Percentiles rank a stretch among this genome's conserved stretches.
phyloP scores from a whole-genome alignment of 30 jellyfish, hydroid and myxozoan genomes.

The Clytia hemisphaerica region DNA sequence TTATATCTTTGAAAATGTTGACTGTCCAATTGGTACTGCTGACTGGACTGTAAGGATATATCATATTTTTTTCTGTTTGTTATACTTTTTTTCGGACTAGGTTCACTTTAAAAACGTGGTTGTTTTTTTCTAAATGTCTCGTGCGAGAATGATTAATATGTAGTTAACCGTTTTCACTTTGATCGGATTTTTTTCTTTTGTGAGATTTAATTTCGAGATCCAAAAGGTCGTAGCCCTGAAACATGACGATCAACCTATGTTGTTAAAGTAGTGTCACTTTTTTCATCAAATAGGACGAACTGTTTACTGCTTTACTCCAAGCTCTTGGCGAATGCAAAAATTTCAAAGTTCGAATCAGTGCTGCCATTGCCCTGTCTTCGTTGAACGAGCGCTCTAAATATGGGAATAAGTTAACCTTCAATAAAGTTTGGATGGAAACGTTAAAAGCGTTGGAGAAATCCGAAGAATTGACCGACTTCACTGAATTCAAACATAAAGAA shows the following conservation, averaged over 20 bases:
- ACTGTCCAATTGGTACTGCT: conserved; percentile 41
- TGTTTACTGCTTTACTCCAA: conserved; percentile 50
- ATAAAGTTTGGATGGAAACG: conserved; percentile 38
- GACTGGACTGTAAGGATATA: conserved; percentile 61
- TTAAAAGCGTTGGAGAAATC: conserved; percentile 66
- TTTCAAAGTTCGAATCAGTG: conserved; percentile 94
- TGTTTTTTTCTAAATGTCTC: too few relatives aligned
- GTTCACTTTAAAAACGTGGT: too few relatives aligned
- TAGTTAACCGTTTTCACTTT: neutral
- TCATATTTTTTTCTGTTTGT: neutral
- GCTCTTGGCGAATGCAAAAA: conserved; percentile 81
- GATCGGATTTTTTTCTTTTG: neutral
- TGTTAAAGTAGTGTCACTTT: neutral
- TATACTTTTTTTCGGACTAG: neutral
- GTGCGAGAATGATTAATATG: too few relatives aligned
- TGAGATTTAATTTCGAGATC: neutral
- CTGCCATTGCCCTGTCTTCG: conserved; percentile 73
- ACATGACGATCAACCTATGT: neutral
- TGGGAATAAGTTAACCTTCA: conserved; percentile 45
- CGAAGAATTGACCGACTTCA: conserved; percentile 75
- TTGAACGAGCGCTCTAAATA: conserved; percentile 27
- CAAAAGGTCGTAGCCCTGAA: neutral
- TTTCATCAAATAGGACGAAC: conserved; percentile 30
- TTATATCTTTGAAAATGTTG: conserved; percentile 64
- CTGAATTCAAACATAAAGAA: conserved; percentile 82